Percentiles rank a stretch among this genome's conserved stretches.
These are phyloP conservation scores for Falcunculus frontatus DNA, from an alignment of 2,113 vertebrate genomes.

Conservation along the genomic window DNA sequence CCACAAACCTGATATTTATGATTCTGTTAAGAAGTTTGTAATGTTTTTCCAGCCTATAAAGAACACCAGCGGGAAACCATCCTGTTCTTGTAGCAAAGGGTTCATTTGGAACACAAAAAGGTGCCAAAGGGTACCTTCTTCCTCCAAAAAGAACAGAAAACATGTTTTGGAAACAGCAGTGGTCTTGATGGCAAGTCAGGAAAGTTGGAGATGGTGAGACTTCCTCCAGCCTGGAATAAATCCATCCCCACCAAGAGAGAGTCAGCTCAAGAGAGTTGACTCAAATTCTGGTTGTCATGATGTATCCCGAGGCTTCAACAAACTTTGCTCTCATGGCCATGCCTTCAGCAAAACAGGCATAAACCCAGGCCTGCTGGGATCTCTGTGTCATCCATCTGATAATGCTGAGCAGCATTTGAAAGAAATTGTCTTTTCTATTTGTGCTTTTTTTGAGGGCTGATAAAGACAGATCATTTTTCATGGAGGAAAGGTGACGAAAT, in stretches of 20 bases:
- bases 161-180: neutral
- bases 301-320: neutral
- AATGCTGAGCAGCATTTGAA: neutral
- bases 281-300: neutral
- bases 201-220: neutral
- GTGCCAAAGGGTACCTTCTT: neutral
- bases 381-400: neutral
- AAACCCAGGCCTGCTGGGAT: neutral
- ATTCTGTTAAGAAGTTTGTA: neutral
- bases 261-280: accelerated
- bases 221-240: neutral
- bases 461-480: neutral
- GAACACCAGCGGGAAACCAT: neutral
- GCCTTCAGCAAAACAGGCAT: neutral
- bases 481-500: neutral
- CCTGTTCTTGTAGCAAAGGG: neutral
- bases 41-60: neutral
- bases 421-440: neutral
- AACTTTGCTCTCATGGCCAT: neutral
- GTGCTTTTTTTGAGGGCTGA: neutral
- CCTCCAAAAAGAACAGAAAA: neutral
- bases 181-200: neutral
- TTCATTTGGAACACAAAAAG: neutral
- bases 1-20: neutral
- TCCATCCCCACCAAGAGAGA: neutral